Conservation (phyloP, 30 jellyfish, hydroid and myxozoan species). For the Clytia hemisphaerica region DNA sequence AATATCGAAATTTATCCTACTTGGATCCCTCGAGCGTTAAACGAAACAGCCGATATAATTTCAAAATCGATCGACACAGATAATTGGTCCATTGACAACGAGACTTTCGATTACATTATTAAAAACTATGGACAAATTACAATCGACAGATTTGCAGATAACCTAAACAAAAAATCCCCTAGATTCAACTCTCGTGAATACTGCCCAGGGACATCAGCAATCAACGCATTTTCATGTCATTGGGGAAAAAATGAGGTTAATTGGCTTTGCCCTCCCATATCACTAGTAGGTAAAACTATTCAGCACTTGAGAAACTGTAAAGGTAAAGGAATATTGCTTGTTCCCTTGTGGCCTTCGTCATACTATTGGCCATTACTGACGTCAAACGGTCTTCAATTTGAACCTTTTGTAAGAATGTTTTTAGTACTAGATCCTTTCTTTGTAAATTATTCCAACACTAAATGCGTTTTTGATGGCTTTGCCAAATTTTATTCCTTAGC, state of each 20-base stretch:
- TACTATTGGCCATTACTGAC: constrained; percentile 4
- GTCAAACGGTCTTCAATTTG: not conserved
- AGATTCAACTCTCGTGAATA: not conserved
- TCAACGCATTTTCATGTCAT: not conserved
- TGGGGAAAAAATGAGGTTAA: not conserved
- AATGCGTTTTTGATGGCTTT: not conserved
- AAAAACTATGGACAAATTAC: not conserved
- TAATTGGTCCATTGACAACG: constrained; percentile 5
- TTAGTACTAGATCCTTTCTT: not conserved
- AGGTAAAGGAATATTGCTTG: not conserved
- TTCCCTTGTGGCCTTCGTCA: constrained; percentile 4
- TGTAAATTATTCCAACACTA: not conserved
- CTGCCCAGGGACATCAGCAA: constrained; percentile 3
- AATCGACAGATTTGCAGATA: constrained; percentile 6
- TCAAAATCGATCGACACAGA: constrained; percentile 3
- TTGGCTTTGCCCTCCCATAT: constrained; percentile 5
- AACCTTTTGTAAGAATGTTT: constrained; percentile 2
- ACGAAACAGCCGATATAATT: not conserved
- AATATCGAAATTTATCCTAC: not conserved
- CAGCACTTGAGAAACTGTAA: not conserved
- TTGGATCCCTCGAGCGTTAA: not conserved
- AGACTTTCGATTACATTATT: not conserved
- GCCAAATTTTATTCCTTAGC: constrained; percentile 6
- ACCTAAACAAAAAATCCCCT: not conserved
- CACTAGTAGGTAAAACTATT: not conserved